Evolutionary conservation across 2,888 invertebrate species (phyloP).

Genomic region (Cynaeus angustus): DNA sequence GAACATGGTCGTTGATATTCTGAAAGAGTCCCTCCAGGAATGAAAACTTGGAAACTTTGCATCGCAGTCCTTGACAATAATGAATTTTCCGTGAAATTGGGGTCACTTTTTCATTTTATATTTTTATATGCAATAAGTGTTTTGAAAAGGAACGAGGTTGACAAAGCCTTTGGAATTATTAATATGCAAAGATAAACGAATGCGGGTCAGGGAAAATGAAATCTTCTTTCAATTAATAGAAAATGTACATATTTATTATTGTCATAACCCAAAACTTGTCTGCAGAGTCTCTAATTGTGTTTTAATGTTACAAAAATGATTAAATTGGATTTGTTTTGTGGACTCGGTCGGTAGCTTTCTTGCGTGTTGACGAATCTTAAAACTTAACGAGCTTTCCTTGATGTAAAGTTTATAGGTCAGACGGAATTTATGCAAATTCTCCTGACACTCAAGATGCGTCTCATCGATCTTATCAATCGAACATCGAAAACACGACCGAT

Average conservation of each 20-base stretch:
- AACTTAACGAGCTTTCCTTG: not conserved
- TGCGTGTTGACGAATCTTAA: slow-evolving; percentile 1
- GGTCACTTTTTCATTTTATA: slow-evolving; percentile 12
- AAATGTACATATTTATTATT: too few relatives aligned
- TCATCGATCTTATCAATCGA: not conserved
- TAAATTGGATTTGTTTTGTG: not conserved
- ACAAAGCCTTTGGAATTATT: slow-evolving; percentile 38
- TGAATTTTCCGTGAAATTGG: slow-evolving; percentile 4
- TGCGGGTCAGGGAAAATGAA: slow-evolving; percentile 42
- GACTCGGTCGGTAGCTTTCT: slow-evolving; percentile 2
- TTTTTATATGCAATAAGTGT: slow-evolving; percentile 28
- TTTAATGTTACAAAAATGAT: too few relatives aligned
- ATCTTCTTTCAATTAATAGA: too few relatives aligned
- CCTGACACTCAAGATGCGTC: not conserved
- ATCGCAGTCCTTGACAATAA: slow-evolving; percentile 33
- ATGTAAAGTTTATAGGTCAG: slow-evolving; percentile 7
- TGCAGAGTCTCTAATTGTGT: too few relatives aligned
- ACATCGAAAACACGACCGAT: not conserved
- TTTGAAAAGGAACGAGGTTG: slow-evolving; percentile 34
- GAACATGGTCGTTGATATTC: too few relatives aligned
- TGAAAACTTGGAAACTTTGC: slow-evolving; percentile 10
- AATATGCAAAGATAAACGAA: slow-evolving; percentile 40
- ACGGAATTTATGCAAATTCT: slow-evolving; percentile 4
- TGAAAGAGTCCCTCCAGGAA: not conserved
- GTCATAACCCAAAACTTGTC: too few relatives aligned